Conservation (phyloP, 2,888 invertebrate species). For the Xanthia icteritia region DNA sequence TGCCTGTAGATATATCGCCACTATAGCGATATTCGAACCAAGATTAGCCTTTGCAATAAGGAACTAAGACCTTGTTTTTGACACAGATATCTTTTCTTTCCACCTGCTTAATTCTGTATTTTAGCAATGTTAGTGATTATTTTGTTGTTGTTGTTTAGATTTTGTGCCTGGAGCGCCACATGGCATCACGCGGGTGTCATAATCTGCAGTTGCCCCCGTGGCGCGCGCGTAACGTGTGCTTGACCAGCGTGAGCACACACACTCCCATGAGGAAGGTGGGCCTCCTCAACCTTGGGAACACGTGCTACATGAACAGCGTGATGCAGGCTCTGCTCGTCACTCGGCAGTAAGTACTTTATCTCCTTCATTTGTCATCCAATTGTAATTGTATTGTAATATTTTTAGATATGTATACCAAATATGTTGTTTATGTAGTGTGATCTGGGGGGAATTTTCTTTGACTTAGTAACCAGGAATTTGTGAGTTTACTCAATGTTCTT, state of each 20-base stretch:
- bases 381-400: neutral
- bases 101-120: neutral
- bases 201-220: slow-evolving; percentile 78
- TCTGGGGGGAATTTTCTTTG: neutral
- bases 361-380: neutral
- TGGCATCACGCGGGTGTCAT: slow-evolving; percentile 82
- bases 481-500: neutral
- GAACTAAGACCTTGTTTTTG: slow-evolving; percentile 18
- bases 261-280: slow-evolving; percentile 91
- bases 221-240: slow-evolving; percentile 73
- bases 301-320: slow-evolving; percentile 97
- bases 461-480: neutral
- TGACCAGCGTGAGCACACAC: slow-evolving; percentile 70
- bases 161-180: slow-evolving; percentile 84
- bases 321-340: slow-evolving; percentile 96
- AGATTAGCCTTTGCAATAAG: neutral
- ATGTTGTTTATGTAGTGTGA: neutral
- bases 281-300: slow-evolving; percentile 95
- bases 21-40: neutral
- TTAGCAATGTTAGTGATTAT: neutral
- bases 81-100: neutral
- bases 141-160: slow-evolving; percentile 69
- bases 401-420: neutral
- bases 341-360: slow-evolving; percentile 90
- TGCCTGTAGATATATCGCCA: neutral